Base-by-base conservation (phyloP, 2,113 vertebrate species). In the Scolopax mira region DNA sequence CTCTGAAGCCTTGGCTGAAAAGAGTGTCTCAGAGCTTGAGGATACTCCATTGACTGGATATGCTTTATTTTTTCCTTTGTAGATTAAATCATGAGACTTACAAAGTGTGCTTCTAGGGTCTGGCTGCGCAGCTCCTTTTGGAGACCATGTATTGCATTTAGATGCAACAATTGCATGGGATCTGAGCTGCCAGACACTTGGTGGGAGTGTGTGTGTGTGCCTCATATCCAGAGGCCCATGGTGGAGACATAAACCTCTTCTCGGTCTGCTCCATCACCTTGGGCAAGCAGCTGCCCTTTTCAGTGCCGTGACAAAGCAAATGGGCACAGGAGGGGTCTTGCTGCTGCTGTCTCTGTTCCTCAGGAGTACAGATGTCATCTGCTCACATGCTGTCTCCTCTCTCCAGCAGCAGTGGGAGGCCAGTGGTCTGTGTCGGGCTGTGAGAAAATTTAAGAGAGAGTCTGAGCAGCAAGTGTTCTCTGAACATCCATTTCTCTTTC, bases 261-360 rank as follows among this genome's bases (percentile, higher is more conserved):
- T 74, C 16, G 22, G 49, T 35, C 46, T 79, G 10, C 35, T 62
- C 54, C 24, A 28, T 33, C n/a, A 62, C 24, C 22, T 10, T 37
- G 31, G 28, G 46, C 41, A 70, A 84, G 10, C 30, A 65, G 21
- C 31, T 41, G 24, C 42, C 10, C 13, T 66, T 33, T 60, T 21
- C 13, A 27, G 21, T 33, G 14, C 11, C 0, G 0, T 41, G 33
- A 49, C 51, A 75, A 24, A 81, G 39, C 37, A 13, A 7, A 39
- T n/a, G 23, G 25, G 21, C 35, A 49, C 1, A 6, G 67, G 33
- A 89, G 30, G 9, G 15, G 33, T 25, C 28, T 84, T 75, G 21
- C 23, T 57, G 64, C 24, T 70, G 13, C 28, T 7, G 3, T 39
- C 27, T 37, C 37, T 0, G 0, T 61, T 65, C 15, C 58, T 85